phyloP scores from a whole-genome alignment of 1,140 invertebrate species.

The Diprion similis region DNA sequence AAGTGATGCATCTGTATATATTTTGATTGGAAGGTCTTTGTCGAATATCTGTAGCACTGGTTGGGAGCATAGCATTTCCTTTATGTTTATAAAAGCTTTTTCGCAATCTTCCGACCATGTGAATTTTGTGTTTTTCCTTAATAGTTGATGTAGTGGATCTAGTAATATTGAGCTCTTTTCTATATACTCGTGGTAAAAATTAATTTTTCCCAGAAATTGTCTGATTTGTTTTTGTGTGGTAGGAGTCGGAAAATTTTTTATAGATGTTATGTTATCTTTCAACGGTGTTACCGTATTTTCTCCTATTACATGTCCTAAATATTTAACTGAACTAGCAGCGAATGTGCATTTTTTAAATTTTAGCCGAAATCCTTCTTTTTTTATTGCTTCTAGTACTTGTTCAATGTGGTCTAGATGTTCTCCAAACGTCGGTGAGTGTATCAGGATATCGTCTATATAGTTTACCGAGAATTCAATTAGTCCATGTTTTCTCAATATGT shows the following conservation, averaged over 20 bases:
- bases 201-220: slow-evolving; percentile 34
- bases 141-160: slow-evolving; percentile 34
- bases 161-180: slow-evolving; percentile 28
- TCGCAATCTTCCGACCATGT: slow-evolving; percentile 24
- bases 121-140: slow-evolving; percentile 33
- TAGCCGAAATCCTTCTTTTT: slow-evolving; percentile 12
- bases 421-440: slow-evolving; percentile 29
- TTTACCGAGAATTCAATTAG: slow-evolving; percentile 27
- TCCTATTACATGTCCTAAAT: slow-evolving; percentile 37
- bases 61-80: slow-evolving; percentile 22
- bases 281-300: slow-evolving; percentile 32
- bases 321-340: slow-evolving; percentile 32
- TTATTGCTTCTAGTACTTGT: slow-evolving; percentile 32
- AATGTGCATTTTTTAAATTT: slow-evolving; percentile 26
- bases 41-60: slow-evolving; percentile 25
- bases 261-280: slow-evolving; percentile 36
- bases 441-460: slow-evolving; percentile 28
- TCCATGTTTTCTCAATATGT: slow-evolving; percentile 27
- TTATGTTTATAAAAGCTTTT: slow-evolving; percentile 12
- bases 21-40: slow-evolving; percentile 15
- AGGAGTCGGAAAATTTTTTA: slow-evolving; percentile 32
- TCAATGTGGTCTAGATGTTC: slow-evolving; percentile 27
- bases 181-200: slow-evolving; percentile 37
- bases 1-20: slow-evolving; percentile 24
- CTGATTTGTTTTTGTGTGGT: slow-evolving; percentile 30